phyloP scores from a whole-genome alignment of 2,113 vertebrate species.

The Galemys pyrenaicus region DNA sequence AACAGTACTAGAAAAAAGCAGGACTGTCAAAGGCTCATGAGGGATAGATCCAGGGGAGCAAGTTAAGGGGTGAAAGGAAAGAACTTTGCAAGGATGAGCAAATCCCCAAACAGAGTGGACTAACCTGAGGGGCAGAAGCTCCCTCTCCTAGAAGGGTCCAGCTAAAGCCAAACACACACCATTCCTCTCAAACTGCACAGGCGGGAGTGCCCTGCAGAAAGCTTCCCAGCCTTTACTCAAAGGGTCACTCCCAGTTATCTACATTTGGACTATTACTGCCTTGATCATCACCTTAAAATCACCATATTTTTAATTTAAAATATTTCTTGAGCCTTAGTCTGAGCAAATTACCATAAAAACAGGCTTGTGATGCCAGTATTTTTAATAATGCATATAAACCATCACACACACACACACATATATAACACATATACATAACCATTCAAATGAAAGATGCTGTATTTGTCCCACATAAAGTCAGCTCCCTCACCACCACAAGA shows the following conservation, averaged over 20 bases:
- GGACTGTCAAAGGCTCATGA: background rate
- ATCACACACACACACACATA: background rate
- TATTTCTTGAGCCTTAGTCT: constrained; percentile 16
- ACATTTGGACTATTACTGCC: background rate
- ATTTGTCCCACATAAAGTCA: background rate
- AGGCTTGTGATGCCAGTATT: background rate
- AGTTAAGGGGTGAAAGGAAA: background rate
- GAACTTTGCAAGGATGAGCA: background rate
- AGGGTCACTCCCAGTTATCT: background rate
- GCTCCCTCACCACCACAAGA: background rate
- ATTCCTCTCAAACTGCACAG: background rate
- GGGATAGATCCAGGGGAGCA: background rate
- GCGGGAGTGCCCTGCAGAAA: background rate
- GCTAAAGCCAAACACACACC: background rate
- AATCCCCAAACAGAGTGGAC: background rate
- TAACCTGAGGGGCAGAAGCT: background rate
- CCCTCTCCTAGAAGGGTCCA: background rate
- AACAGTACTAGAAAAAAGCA: background rate
- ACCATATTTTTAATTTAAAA: background rate
- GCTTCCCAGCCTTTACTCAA: background rate
- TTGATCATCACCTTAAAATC: constrained; percentile 15
- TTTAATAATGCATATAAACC: background rate
- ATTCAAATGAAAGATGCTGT: background rate
- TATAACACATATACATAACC: background rate
- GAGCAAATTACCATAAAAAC: background rate